These are phyloP conservation scores for Mylabris sibirica DNA, from an alignment of 2,888 invertebrate genomes.

Conservation along the genomic window DNA sequence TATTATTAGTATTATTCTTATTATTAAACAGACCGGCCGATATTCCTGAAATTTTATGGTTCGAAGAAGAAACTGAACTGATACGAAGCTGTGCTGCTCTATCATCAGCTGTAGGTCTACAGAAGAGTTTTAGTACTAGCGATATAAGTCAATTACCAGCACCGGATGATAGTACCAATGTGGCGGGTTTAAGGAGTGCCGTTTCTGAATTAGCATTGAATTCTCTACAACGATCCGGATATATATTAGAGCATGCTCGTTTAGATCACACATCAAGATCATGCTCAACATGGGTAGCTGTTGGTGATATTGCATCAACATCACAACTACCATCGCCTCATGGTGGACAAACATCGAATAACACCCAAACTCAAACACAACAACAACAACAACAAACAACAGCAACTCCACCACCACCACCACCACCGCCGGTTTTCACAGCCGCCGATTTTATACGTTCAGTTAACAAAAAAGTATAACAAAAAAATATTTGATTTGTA, in stretches of 20 bases:
- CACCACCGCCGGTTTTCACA: conserved; percentile 67
- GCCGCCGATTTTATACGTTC: conserved; percentile 75
- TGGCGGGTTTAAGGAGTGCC: conserved; percentile 58
- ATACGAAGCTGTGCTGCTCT: conserved; percentile 82
- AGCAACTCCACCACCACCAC: conserved; percentile 57
- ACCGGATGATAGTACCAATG: conserved; percentile 60
- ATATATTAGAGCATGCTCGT: conserved; percentile 66
- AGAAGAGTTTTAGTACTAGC: conserved; percentile 83
- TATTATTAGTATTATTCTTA: conserved; percentile 3
- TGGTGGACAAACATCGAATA: conserved; percentile 63
- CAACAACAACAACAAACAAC: conserved; percentile 21
- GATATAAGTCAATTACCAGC: conserved; percentile 73
- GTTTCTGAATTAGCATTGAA: conserved; percentile 69
- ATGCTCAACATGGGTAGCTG: conserved; percentile 88
- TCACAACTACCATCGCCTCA: conserved; percentile 87
- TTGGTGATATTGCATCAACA: conserved; percentile 77
- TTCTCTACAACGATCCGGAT: conserved; percentile 64
- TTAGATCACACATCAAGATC: conserved; percentile 70
- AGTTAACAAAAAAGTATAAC: conserved; percentile 77
- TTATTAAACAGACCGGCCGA: conserved; percentile 66
- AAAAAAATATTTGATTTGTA: too few relatives aligned
- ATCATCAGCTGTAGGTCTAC: conserved; percentile 81
- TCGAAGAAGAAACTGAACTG: conserved; percentile 80
- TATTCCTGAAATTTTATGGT: conserved; percentile 71
- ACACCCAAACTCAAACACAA: conserved; percentile 26